A percentile compares a stretch with the other conserved stretches of the same genome.
Conservation (phyloP, 1,140 invertebrate genomes). For the Anagrus nilaparvatae region DNA sequence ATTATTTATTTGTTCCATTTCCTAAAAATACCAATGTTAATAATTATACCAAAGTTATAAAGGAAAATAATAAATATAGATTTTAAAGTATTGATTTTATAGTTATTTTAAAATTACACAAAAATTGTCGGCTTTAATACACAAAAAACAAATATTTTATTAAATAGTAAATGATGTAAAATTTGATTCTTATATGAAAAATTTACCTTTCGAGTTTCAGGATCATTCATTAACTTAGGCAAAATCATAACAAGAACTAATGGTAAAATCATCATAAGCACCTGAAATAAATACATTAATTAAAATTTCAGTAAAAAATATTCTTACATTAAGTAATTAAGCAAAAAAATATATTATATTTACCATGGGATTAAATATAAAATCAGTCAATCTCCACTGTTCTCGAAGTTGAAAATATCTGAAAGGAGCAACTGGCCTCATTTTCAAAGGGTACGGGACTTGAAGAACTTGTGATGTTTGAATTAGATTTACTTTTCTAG, state of each 20-base stretch:
- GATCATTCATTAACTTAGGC: conserved; percentile 95
- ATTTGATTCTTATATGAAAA: conserved; percentile 7
- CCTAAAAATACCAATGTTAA: conserved; percentile 45
- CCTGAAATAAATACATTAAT: conserved; percentile 31
- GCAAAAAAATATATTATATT: too few relatives aligned
- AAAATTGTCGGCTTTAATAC: too few relatives aligned
- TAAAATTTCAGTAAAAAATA: too few relatives aligned
- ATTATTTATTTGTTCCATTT: conserved; percentile 81
- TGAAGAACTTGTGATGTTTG: conserved; percentile 81
- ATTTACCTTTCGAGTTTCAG: conserved; percentile 75
- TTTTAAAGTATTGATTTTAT: not conserved
- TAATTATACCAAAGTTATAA: too few relatives aligned
- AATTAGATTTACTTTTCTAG: conserved; percentile 88
- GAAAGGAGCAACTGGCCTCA: conserved; percentile 70
- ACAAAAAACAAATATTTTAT: not conserved
- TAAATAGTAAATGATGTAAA: not conserved
- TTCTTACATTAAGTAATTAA: too few relatives aligned
- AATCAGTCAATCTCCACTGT: conserved; percentile 90
- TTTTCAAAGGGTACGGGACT: conserved; percentile 82
- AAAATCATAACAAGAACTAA: conserved; percentile 83
- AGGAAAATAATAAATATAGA: too few relatives aligned
- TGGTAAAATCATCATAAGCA: conserved; percentile 94
- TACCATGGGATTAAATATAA: conserved; percentile 93
- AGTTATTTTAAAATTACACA: too few relatives aligned
- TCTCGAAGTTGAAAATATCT: conserved; percentile 91